A percentile compares a stretch with the other conserved stretches of the same genome.
Conservation (phyloP, 2,797 vertebrate genomes). For the Antrozous pallidus region DNA sequence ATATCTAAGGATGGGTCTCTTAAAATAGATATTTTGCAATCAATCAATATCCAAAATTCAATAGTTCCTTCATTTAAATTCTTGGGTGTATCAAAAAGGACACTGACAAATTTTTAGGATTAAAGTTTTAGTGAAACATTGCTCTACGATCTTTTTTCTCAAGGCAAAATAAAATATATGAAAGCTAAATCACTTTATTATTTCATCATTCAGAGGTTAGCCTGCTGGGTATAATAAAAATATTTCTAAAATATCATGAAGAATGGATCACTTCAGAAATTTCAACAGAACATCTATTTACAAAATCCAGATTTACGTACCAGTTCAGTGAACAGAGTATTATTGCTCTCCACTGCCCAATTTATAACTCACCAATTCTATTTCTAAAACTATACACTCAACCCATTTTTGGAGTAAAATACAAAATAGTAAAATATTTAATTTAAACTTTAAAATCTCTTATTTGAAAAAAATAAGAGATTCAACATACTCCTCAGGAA, state of each 20-base stretch:
- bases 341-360: background rate
- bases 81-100: background rate
- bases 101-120: background rate
- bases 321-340: background rate
- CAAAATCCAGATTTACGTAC: background rate
- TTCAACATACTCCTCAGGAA: background rate
- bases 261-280: background rate
- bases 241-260: background rate
- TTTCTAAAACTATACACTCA: background rate
- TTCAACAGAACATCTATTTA: background rate
- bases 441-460: background rate
- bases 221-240: background rate
- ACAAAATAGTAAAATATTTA: background rate
- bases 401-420: background rate
- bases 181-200: conserved; percentile 31
- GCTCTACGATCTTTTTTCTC: background rate
- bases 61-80: background rate
- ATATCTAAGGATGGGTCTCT: background rate
- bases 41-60: background rate
- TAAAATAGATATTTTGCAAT: background rate
- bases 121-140: background rate
- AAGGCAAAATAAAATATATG: conserved; percentile 1
- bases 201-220: background rate
- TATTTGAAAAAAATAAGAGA: conserved; percentile 32
- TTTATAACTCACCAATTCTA: background rate